phyloP scores from a whole-genome alignment of 2,113 vertebrate species.

The Oryzias melastigma region DNA sequence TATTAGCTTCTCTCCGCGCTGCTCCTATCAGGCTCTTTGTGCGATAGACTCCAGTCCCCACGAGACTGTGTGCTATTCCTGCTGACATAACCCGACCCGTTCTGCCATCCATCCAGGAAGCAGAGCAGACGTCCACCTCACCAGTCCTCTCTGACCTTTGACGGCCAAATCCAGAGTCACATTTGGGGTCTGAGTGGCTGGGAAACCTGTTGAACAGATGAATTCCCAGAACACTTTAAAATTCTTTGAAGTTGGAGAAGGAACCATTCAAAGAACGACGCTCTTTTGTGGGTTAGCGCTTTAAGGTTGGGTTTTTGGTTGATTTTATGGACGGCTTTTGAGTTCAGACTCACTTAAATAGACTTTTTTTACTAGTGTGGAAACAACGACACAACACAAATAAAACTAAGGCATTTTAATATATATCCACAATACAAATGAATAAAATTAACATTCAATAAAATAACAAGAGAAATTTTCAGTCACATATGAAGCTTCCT shows the following conservation, averaged over 20 bases:
- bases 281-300: no score
- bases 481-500: no score
- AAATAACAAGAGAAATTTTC: no score
- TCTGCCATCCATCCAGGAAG: conserved; percentile 1
- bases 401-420: no score
- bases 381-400: no score
- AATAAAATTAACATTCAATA: no score
- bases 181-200: conserved; percentile 13
- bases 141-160: neutral
- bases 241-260: conserved; percentile 16
- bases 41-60: neutral
- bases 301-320: no score
- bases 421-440: no score
- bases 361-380: no score
- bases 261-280: neutral
- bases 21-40: neutral
- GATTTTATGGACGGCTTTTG: no score
- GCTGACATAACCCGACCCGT: conserved; percentile 1
- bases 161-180: conserved; percentile 9
- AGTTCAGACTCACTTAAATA: no score
- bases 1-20: conserved; percentile 6
- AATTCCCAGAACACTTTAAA: conserved; percentile 39
- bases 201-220: conserved; percentile 34
- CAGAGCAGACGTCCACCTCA: conserved; percentile 11
- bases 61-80: neutral